Percentiles rank a stretch among this genome's conserved stretches.
Conservation (phyloP, 1,140 invertebrate genomes). For the Pseudomyrmex pallidus region DNA sequence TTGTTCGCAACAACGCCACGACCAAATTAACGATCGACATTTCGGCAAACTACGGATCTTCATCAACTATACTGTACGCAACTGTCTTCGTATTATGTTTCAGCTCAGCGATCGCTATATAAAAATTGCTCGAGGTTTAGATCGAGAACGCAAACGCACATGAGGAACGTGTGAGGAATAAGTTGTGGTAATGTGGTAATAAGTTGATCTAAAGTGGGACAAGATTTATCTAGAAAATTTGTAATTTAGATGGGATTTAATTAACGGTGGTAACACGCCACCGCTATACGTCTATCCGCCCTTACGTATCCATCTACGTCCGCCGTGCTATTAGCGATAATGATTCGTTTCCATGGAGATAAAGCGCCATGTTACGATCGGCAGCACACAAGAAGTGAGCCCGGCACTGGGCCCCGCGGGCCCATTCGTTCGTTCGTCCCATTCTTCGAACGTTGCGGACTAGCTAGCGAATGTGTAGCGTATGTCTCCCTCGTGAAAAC, state of each 20-base stretch:
- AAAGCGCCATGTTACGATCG: slow-evolving; percentile 56
- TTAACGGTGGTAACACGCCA: slow-evolving; percentile 47
- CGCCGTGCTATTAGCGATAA: slow-evolving; percentile 73
- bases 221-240: slow-evolving; percentile 66
- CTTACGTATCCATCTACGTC: slow-evolving; percentile 68
- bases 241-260: slow-evolving; percentile 70
- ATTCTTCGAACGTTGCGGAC: slow-evolving; percentile 28
- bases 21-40: slow-evolving; percentile 10
- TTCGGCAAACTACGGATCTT: neutral
- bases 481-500: slow-evolving; percentile 56
- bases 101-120: neutral
- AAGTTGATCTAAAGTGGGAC: slow-evolving; percentile 48
- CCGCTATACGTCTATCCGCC: slow-evolving; percentile 54
- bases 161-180: neutral
- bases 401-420: slow-evolving; percentile 39
- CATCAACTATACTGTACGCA: neutral
- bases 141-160: slow-evolving; percentile 8
- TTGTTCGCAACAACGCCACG: neutral
- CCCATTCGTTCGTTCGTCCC: neutral
- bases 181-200: neutral
- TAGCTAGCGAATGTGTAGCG: slow-evolving; percentile 30
- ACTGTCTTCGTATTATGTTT: slow-evolving; percentile 42
- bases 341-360: slow-evolving; percentile 73
- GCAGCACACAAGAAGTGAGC: slow-evolving; percentile 25
- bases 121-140: slow-evolving; percentile 20